phyloP scores from a whole-genome alignment of 2,113 vertebrate species.

The Myiozetetes cayanensis region DNA sequence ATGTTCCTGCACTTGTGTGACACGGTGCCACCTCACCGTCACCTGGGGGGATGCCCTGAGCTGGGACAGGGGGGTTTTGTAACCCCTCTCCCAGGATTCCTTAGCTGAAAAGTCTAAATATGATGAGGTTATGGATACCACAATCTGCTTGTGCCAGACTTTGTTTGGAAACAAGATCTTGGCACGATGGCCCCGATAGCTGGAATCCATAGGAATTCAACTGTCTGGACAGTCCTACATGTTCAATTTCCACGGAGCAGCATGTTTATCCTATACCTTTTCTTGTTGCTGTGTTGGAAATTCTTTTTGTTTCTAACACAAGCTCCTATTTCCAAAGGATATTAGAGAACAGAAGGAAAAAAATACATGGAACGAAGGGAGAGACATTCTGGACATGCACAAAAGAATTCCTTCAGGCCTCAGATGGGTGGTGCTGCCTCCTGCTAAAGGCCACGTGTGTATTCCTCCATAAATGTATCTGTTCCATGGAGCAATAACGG shows the following conservation, averaged over 20 bases:
- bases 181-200: fast-evolving
- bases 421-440: background rate
- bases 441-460: fast-evolving
- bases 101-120: background rate
- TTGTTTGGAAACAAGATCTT: background rate
- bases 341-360: background rate
- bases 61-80: fast-evolving
- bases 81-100: background rate
- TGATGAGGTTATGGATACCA: fast-evolving
- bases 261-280: background rate
- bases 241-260: fast-evolving
- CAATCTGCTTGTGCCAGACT: background rate
- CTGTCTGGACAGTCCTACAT: background rate
- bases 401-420: fast-evolving
- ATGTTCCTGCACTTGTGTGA: fast-evolving
- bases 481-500: background rate
- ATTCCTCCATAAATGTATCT: background rate
- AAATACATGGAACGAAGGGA: background rate
- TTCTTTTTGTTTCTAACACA: background rate
- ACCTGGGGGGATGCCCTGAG: background rate
- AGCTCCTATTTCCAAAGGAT: background rate
- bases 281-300: background rate
- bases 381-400: background rate
- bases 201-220: background rate
- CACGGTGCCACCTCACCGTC: background rate